A percentile compares a stretch with the other conserved stretches of the same genome.
phyloP scores from a whole-genome alignment of 2,888 invertebrate species.

The Xestia xanthographa region DNA sequence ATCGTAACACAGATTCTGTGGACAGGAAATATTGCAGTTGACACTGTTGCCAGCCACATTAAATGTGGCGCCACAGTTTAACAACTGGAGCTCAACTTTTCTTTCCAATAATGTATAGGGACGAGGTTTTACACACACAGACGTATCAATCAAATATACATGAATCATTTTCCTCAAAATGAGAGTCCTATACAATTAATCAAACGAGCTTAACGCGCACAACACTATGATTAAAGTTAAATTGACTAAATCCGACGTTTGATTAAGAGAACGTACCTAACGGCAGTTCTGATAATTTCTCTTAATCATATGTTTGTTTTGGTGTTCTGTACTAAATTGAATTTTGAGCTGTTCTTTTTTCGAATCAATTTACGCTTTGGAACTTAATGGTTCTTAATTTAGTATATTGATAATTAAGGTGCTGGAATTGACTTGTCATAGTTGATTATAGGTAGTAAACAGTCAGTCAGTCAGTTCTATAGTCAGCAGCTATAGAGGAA shows the following conservation, averaged over 20 bases:
- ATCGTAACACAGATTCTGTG: neutral
- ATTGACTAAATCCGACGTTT: constrained; percentile 89
- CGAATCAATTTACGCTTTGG: constrained; percentile 18
- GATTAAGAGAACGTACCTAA: constrained; percentile 86
- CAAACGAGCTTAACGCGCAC: constrained; percentile 83
- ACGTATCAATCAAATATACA: constrained; percentile 27
- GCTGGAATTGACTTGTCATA: constrained; percentile 15
- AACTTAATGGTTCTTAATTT: constrained; percentile 7
- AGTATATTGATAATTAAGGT: constrained; percentile 9
- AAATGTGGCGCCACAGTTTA: neutral
- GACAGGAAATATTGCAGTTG: neutral
- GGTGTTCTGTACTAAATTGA: constrained; percentile 40
- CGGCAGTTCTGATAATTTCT: constrained; percentile 65
- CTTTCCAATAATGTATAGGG: neutral
- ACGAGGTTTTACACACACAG: constrained; percentile 9
- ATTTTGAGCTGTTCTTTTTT: constrained; percentile 22
- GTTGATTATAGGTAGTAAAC: constrained; percentile 9
- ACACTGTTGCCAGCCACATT: neutral
- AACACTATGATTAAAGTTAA: constrained; percentile 86
- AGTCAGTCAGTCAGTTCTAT: neutral
- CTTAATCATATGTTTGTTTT: constrained; percentile 55
- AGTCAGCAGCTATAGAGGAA: neutral
- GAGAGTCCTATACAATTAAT: constrained; percentile 84
- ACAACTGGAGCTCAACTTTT: constrained; percentile 1
- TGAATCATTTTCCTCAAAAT: constrained; percentile 75